These are phyloP conservation scores for Onychomys arenicola DNA, from an alignment of 2,797 vertebrate species.

Conservation along the genomic window DNA sequence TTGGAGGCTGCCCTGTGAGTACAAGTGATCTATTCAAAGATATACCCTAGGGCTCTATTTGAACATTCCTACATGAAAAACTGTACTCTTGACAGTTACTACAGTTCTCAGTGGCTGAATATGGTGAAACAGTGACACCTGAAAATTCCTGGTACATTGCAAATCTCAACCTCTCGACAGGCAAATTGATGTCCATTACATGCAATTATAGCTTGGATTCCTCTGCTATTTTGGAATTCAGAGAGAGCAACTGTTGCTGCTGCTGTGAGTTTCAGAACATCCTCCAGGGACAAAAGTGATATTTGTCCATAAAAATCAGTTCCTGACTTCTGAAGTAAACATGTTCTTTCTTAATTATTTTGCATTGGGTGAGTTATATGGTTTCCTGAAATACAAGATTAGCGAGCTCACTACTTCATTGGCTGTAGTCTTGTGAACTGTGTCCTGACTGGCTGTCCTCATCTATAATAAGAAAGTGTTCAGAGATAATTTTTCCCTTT, in stretches of 20 bases:
- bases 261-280: background rate
- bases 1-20: background rate
- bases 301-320: background rate
- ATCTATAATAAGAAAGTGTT: background rate
- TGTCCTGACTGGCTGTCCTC: background rate
- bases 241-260: slow-evolving; percentile 10
- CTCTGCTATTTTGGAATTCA: slow-evolving; percentile 11
- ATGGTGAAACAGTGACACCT: slow-evolving; percentile 63
- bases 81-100: slow-evolving; percentile 57
- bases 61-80: slow-evolving; percentile 14
- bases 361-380: background rate
- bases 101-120: slow-evolving; percentile 56
- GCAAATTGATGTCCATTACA: slow-evolving; percentile 79
- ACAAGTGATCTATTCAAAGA: background rate
- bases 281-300: background rate
- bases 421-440: background rate
- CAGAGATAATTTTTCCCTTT: background rate
- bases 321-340: slow-evolving; percentile 4
- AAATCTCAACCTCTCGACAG: slow-evolving; percentile 63
- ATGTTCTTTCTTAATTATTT: background rate
- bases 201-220: slow-evolving; percentile 69
- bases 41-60: background rate
- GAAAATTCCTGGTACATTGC: slow-evolving; percentile 69
- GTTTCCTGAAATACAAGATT: background rate
- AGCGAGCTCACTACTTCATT: background rate